phyloP scores from a whole-genome alignment of 37 sponge, comb jelly and placozoan genomes.

The Mnemiopsis leidyi region DNA sequence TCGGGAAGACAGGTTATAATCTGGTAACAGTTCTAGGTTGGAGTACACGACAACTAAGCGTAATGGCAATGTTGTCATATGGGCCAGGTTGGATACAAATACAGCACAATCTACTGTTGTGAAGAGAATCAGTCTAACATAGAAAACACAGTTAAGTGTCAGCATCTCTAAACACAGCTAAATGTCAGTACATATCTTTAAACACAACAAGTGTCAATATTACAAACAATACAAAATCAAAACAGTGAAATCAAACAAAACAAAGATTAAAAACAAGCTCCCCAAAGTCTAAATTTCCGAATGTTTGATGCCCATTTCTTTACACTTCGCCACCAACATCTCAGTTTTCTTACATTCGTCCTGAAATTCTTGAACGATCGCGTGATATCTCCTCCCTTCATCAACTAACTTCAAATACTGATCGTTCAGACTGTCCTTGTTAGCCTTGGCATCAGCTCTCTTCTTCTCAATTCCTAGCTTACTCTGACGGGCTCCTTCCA shows the following conservation, averaged over 20 bases:
- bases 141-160: no score
- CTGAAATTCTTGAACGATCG: slow-evolving; percentile 86
- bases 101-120: no score
- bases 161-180: no score
- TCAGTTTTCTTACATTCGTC: slow-evolving; percentile 97
- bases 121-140: no score
- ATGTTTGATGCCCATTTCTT: slow-evolving; percentile 67
- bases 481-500: slow-evolving; percentile 80
- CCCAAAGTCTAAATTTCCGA: not conserved
- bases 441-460: slow-evolving; percentile 74
- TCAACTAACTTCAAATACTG: slow-evolving; percentile 83
- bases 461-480: slow-evolving; percentile 72
- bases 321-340: slow-evolving; percentile 74
- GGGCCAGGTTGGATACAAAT: no score
- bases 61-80: no score
- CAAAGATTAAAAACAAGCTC: not conserved
- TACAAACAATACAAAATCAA: not conserved
- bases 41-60: no score
- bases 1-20: no score
- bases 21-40: no score
- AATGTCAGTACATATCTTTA: no score
- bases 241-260: not conserved
- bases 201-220: no score
- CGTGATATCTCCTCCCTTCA: slow-evolving; percentile 84
- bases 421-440: slow-evolving; percentile 75